Evolutionary conservation across 2,113 vertebrate genomes (phyloP).

Genomic region (Capreolus pygargus): DNA sequence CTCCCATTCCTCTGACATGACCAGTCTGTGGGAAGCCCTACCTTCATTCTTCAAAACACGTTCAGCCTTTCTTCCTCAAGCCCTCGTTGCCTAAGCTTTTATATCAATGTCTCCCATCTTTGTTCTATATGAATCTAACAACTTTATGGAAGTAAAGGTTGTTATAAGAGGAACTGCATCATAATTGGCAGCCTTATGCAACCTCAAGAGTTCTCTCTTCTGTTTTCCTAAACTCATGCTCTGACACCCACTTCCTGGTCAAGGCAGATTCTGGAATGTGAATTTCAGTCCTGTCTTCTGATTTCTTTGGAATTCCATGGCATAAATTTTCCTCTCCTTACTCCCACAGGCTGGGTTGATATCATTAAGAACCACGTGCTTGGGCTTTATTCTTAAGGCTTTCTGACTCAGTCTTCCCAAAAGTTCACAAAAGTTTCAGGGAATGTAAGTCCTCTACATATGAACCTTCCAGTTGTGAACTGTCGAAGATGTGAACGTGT

Average conservation of each 20-base stretch:
- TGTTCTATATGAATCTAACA: background rate
- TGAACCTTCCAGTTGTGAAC: background rate
- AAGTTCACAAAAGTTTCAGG: background rate
- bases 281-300: background rate
- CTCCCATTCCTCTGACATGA: background rate
- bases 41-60: background rate
- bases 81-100: background rate
- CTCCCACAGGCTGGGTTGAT: background rate
- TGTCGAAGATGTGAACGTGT: background rate
- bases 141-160: background rate
- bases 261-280: background rate
- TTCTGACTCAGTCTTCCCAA: background rate
- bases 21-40: background rate
- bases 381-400: background rate
- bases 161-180: background rate
- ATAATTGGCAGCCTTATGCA: background rate
- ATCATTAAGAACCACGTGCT: background rate
- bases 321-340: background rate
- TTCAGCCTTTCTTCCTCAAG: background rate
- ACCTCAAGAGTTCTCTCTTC: background rate
- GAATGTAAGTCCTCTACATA: background rate
- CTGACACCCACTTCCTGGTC: background rate
- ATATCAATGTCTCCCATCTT: background rate
- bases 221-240: background rate
- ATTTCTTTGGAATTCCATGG: background rate